Percentiles rank a stretch among this genome's conserved stretches.
Conservation (phyloP, 2,113 vertebrate species). For the Syngnathus scovelli region DNA sequence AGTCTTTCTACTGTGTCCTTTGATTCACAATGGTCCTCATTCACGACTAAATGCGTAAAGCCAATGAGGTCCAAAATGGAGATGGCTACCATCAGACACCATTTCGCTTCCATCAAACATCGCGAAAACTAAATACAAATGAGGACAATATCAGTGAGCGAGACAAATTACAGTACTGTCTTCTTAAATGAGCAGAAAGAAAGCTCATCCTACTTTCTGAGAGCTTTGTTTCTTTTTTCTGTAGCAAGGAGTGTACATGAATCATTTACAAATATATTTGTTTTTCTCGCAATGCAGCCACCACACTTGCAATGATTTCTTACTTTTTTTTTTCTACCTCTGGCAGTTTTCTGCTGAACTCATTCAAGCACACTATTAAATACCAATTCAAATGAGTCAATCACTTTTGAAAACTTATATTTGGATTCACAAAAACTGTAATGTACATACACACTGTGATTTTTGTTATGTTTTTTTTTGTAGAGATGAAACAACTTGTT, state of each 20-base stretch:
- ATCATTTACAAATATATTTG: not conserved
- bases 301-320: not conserved
- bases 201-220: not conserved
- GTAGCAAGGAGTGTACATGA: not conserved
- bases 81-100: not conserved
- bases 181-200: not conserved
- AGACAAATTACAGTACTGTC: not conserved
- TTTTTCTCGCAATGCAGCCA: not conserved
- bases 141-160: not conserved
- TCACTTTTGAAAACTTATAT: not conserved
- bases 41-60: not conserved
- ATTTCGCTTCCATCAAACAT: not conserved
- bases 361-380: not conserved
- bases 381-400: not conserved
- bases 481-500: slow-evolving; percentile 29
- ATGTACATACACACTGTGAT: not conserved
- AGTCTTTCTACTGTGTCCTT: slow-evolving; percentile 15
- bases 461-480: slow-evolving; percentile 18
- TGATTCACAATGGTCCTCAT: not conserved
- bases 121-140: not conserved
- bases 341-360: not conserved
- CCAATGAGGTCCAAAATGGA: not conserved
- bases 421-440: slow-evolving; percentile 1
- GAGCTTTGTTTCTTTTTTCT: not conserved
- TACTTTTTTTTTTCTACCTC: slow-evolving; percentile 6